Evolutionary conservation across 2,888 invertebrate genomes (phyloP), one percentile per base, ranked within the genome.

Genomic region (Drosophila peninsularis): DNA sequence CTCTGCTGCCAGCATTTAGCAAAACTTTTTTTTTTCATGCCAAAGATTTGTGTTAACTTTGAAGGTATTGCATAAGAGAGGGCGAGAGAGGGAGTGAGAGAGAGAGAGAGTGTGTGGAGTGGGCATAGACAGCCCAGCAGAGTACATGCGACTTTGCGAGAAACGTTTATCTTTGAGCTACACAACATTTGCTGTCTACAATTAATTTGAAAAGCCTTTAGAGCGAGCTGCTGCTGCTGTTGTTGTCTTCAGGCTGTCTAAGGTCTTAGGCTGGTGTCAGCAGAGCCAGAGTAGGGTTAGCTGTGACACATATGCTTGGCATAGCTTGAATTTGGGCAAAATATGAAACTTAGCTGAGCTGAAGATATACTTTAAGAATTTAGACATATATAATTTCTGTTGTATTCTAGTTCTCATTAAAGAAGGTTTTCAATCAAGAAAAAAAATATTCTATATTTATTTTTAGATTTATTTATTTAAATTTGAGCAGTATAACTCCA

Each of bases 101-200:
- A 21, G 19, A n/a, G n/a, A 4, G 24, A n/a, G 24, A n/a, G 27
- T 4, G 24, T 24, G 24, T 24, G 6, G 27, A 36, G 52, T 36
- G 36, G 52, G 52, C 52, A 36, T 11, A 52, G 52, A 52, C 36
- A 27, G 55, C 24, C 39, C 32, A 10, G 27, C n/a, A 42, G n/a
- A 27, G 56, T 34, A 45, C 55, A 42, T 17, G 41, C 44, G 57
- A 62, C 60, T 61, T 63, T 75, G 68, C 53, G 52, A 67, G 82
- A 69, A 86, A 65, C 87, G 82, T 88, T 83, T 83, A 78, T 86
- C 82, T 88, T 81, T 78, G 68, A 88, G 72, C 66, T 83, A 83
- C 88, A 75, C 73, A 76, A 76, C 82, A 81, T 71, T 78, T 71
- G 68, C 57, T 83, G 83, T 75, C 75, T 88, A 67, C 78, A 88